Evolutionary conservation across 2,113 vertebrate genomes (phyloP).

Genomic region (Ploceus nigricollis): DNA sequence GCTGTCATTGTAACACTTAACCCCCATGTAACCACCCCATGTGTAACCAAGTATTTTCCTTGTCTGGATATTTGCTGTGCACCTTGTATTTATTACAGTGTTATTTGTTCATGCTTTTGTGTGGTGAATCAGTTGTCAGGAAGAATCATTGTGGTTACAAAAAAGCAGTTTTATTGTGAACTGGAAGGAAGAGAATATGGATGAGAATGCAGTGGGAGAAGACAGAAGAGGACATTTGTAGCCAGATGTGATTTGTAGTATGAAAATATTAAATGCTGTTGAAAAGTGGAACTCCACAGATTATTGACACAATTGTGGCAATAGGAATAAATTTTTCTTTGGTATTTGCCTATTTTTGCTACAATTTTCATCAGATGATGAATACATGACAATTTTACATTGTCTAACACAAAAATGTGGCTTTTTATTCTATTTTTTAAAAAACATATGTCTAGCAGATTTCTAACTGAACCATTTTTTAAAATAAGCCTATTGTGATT

Average conservation of each 20-base stretch:
- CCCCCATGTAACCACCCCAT: background rate
- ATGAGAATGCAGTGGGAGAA: background rate
- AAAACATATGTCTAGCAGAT: background rate
- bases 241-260: background rate
- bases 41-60: background rate
- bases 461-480: background rate
- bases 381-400: background rate
- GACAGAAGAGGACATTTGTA: background rate
- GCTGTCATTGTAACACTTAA: background rate
- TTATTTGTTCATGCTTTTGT: constrained; percentile 34
- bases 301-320: background rate
- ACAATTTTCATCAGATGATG: background rate
- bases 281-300: background rate
- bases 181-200: background rate
- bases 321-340: background rate
- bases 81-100: constrained; percentile 18
- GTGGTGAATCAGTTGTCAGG: background rate
- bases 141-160: background rate
- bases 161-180: background rate
- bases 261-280: background rate
- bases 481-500: background rate
- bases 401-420: background rate
- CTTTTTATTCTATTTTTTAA: background rate
- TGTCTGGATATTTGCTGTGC: background rate
- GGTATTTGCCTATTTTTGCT: background rate